Conservation (phyloP, 2,797 vertebrate genomes). For the Denticeps clupeoides region DNA sequence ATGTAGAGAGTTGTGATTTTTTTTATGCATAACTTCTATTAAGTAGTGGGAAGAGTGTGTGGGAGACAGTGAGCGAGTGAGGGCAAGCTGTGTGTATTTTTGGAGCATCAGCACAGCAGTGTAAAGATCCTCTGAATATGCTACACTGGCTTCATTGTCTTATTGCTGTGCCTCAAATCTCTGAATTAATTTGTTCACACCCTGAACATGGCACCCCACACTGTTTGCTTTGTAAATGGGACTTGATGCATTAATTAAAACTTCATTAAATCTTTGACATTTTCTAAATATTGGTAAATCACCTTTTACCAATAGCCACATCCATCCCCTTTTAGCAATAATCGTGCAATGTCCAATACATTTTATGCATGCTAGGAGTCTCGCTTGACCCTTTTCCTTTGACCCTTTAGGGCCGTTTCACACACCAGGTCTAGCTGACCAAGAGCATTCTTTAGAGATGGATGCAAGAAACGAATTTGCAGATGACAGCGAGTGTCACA, state of each 20-base stretch:
- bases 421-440: constrained; percentile 56
- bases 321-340: no score
- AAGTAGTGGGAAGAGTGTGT: neutral
- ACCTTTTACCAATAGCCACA: no score
- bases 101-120: constrained; percentile 8
- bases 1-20: constrained; percentile 14
- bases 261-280: no score
- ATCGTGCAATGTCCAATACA: neutral
- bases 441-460: constrained; percentile 65
- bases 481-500: constrained; percentile 63
- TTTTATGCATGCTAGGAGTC: neutral
- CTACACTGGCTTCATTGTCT: neutral
- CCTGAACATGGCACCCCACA: neutral
- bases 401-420: constrained; percentile 60
- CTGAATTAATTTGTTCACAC: neutral
- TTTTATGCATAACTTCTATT: constrained; percentile 13
- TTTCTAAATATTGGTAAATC: no score
- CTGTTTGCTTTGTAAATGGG: no score
- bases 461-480: constrained; percentile 63
- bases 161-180: neutral
- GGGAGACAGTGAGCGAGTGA: neutral
- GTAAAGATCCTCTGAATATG: neutral
- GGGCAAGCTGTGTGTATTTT: constrained; percentile 2
- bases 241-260: no score
- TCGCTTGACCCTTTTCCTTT: no score